Base-by-base conservation (phyloP, 2,113 vertebrate genomes). In the Noctilio leporinus region DNA sequence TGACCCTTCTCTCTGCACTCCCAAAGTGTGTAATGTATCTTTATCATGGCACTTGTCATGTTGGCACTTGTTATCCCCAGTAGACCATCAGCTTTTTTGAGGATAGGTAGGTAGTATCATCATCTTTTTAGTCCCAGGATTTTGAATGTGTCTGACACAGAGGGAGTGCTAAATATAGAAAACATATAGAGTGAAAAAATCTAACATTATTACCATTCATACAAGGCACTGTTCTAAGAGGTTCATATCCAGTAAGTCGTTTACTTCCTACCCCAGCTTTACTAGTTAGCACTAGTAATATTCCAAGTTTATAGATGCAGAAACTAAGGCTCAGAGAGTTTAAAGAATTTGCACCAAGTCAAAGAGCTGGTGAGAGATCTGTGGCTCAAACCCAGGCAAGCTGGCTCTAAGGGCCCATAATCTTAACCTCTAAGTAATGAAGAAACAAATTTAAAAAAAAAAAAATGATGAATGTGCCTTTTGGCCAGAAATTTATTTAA, bases 31-130 rank as follows among this genome's bases (percentile, higher is more conserved):
- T 77, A 10, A 24, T n/a, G 24, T 14, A 6, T 7, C 35, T 30
- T 1, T 10, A 19, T 20, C 35, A 11, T 2, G 38, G 40, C 17
- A 10, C 4, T 24, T 24, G 4, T 28, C n/a, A 12, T 1, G 12
- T 33, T 43, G 77, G 7, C 38, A 2, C 2, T 22, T 62, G 30
- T 45, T 38, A 47, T n/a, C 51, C 30, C 20, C 69, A 4, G 1
- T 19, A 3, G 10, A 19, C 53, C 26, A 5, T 33, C 35, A 35
- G 53, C 43, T 70, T 43, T 43, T 40, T 30, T 14, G 24, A 11
- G 70, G 16, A 5, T 51, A n/a, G 4, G 4, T 26, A 19, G 5
- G 4, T 26, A 19, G 5, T 4, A n/a, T 24, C 33, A 1, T n/a
- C 7, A 10, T 40, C 19, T 55, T 57, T 51, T 75, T 45, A 45